phyloP scores from a whole-genome alignment of 2,888 invertebrate species.

The Diarsia mendica region DNA sequence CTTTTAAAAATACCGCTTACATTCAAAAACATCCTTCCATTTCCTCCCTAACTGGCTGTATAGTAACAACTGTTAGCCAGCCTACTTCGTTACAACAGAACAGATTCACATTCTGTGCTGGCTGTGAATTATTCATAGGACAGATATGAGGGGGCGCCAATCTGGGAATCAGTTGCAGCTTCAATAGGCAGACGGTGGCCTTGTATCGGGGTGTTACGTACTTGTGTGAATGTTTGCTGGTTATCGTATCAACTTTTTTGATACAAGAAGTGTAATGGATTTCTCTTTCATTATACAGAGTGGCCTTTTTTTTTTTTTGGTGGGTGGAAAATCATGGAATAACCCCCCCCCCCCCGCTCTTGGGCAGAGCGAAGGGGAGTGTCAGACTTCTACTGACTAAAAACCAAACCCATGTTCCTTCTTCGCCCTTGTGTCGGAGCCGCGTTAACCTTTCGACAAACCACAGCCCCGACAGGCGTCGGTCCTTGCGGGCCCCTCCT shows the following conservation, averaged over 20 bases:
- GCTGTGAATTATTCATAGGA: constrained; percentile 60
- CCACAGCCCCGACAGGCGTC: too few species aligned
- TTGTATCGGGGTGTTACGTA: not conserved
- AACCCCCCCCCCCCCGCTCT: too few species aligned
- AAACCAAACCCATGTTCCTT: too few species aligned
- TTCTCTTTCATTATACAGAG: too few species aligned
- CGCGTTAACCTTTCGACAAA: too few species aligned
- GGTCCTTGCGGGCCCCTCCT: too few species aligned
- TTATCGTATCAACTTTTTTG: not conserved
- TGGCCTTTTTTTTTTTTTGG: too few species aligned
- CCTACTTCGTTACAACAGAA: constrained; percentile 21
- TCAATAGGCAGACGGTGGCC: not conserved
- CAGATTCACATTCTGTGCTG: constrained; percentile 31
- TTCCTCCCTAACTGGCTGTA: not conserved
- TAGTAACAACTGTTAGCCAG: not conserved
- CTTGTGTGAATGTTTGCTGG: not conserved
- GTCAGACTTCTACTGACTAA: too few species aligned
- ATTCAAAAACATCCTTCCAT: not conserved
- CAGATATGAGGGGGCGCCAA: constrained; percentile 47
- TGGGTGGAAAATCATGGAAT: too few species aligned
- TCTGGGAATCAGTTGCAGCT: constrained; percentile 51
- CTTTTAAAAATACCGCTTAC: too few species aligned
- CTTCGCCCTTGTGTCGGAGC: too few species aligned
- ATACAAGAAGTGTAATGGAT: not conserved
- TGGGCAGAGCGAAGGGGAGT: too few species aligned